Percentiles rank a stretch among this genome's conserved stretches.
phyloP scores from a whole-genome alignment of 2,888 invertebrate genomes.

The Eumacrocentrus americanus region DNA sequence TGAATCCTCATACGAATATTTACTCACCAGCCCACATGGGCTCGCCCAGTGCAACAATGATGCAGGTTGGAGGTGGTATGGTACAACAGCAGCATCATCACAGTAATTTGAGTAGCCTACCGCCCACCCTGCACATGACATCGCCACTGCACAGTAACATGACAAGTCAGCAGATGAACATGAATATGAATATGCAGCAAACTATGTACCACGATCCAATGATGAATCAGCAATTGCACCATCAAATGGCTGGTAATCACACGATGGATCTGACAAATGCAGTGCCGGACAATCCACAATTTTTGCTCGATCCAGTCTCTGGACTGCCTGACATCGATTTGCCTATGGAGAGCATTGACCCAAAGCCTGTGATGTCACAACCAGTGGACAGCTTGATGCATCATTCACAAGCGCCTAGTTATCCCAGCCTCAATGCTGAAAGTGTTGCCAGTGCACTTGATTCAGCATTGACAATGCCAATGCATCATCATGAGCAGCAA shows the following conservation, averaged over 20 bases:
- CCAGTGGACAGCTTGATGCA: conserved; percentile 15
- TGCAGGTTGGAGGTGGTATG: conserved; percentile 39
- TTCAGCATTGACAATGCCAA: conserved; percentile 23
- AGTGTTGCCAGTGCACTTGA: conserved; percentile 38
- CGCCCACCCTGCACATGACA: conserved; percentile 42
- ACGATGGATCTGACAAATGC: conserved; percentile 44
- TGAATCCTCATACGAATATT: conserved; percentile 53
- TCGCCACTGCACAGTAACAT: conserved; percentile 48
- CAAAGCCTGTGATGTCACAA: conserved; percentile 39
- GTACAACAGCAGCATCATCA: conserved; percentile 44
- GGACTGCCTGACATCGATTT: conserved; percentile 56
- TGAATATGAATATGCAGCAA: conserved; percentile 46
- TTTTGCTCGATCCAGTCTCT: conserved; percentile 52
- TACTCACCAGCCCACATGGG: conserved; percentile 59
- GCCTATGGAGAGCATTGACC: conserved; percentile 50
- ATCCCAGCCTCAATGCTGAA: conserved; percentile 36
- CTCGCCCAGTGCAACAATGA: conserved; percentile 49
- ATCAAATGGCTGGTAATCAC: conserved; percentile 44
- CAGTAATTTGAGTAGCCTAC: conserved; percentile 38
- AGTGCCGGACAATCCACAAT: conserved; percentile 50
- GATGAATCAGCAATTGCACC: conserved; percentile 53
- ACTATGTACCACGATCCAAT: conserved; percentile 51
- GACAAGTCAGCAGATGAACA: conserved; percentile 37
- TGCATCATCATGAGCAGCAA: conserved; percentile 33
- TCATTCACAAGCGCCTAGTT: conserved; percentile 22